Evolutionary conservation across 2,888 invertebrate species (phyloP).

Genomic region (Orgyia antiqua): DNA sequence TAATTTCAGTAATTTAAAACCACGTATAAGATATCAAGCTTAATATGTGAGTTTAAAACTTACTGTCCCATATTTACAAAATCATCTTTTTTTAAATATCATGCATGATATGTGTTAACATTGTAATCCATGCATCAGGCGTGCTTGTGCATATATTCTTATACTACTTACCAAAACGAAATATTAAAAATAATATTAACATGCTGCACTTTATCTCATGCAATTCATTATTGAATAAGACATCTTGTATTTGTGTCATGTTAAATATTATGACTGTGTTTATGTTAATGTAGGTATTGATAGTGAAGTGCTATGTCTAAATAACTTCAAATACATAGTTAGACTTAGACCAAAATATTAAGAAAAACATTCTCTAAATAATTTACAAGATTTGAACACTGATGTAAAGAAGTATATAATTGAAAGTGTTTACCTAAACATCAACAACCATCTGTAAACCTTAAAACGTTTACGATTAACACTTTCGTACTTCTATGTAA

Average conservation of each 20-base stretch:
- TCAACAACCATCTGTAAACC: constrained; percentile 75
- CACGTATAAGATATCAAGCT: constrained; percentile 9
- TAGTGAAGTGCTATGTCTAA: constrained; percentile 54
- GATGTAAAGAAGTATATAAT: constrained; percentile 42
- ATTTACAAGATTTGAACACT: constrained; percentile 32
- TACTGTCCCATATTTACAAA: constrained; percentile 77
- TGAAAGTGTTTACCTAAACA: constrained; percentile 68
- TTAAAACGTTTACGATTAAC: constrained; percentile 62
- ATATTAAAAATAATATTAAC: too few relatives aligned
- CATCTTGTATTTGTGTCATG: constrained; percentile 44
- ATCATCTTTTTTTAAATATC: constrained; percentile 33
- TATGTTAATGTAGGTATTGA: constrained; percentile 58
- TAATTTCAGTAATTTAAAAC: background rate
- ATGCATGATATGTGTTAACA: constrained; percentile 45
- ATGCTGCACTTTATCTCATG: constrained; percentile 33
- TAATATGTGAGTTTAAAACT: constrained; percentile 15
- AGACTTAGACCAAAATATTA: constrained; percentile 27
- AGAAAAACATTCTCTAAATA: constrained; percentile 46
- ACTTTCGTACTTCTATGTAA: constrained; percentile 41
- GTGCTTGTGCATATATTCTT: constrained; percentile 50
- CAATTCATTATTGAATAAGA: constrained; percentile 32
- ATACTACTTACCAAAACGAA: constrained; percentile 44
- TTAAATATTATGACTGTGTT: constrained; percentile 50
- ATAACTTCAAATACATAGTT: constrained; percentile 31
- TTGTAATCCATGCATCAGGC: constrained; percentile 59